Evolutionary conservation across 2,888 invertebrate species (phyloP), one percentile per base, ranked within the genome.

Genomic region (Anaspis maculata): DNA sequence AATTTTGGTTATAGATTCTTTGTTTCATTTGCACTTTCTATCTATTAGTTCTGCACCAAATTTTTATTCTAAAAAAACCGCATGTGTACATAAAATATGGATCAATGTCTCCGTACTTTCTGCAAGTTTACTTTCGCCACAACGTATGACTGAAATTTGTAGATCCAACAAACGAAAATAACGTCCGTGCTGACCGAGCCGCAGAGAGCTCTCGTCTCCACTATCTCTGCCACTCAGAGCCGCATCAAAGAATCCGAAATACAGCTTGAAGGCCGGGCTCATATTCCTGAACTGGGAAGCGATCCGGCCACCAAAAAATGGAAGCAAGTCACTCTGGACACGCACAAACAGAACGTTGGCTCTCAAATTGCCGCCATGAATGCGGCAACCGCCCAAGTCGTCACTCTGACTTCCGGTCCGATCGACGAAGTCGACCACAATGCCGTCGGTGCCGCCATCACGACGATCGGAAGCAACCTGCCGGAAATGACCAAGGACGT

Each of bases 351-450:
- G 69, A 91, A 87, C 49, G 91, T 98, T 34, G 90, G 90, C 45
- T 92, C 92, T 31, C 92, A 97, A 66, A 85, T 98, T 52, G 96
- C 96, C 3, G 96, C 96, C 37, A 97, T 98, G 95, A 97, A 91
- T 68, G 97, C 97, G 1, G 97, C 97, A 34, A 98, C 97, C 0
- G 98, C 98, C 5, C 94, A 96, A 67, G 65, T 60, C 2, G 66
- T 66, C 1, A 65, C 65, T 6, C 45, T 66, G 32, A 66, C 62
- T 39, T 50, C 69, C 67, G 81, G 79, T 3, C 71, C 79, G 0
- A 79, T 82, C 0, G 89, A 91, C 46, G 92, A 95, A 50, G 87
- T 95, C 5, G 95, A 96, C 66, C 90, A 94, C 61, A 88, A 87
- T 3, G 91, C 94, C 0, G 92, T 98, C 1, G 95, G 96, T 0